Percentiles rank a stretch among this genome's conserved stretches.
These are phyloP conservation scores for Autographa pulchrina DNA, from an alignment of 2,888 invertebrate genomes.

Conservation along the genomic window DNA sequence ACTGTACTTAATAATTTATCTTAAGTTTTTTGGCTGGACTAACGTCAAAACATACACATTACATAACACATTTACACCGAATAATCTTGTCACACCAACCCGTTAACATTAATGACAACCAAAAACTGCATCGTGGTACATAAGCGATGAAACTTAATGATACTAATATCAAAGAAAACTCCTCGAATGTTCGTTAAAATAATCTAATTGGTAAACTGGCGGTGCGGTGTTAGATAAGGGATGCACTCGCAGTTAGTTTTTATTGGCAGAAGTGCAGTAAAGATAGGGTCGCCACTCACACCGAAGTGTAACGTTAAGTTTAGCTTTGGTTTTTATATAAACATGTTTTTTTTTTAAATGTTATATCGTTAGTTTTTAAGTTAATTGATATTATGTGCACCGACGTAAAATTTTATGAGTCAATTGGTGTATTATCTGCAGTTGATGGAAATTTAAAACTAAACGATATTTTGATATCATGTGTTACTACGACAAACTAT, in stretches of 20 bases:
- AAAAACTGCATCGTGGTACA: constrained; percentile 38
- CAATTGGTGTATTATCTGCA: no score
- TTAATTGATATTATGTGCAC: no score
- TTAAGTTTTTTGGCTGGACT: no score
- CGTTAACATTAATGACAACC: constrained; percentile 22
- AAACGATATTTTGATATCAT: no score
- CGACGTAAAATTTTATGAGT: no score
- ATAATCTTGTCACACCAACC: constrained; percentile 21
- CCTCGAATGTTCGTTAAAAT: constrained; percentile 54
- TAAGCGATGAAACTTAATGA: constrained; percentile 51
- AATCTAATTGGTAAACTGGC: constrained; percentile 56
- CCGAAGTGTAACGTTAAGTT: background rate
- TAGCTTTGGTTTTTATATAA: constrained; percentile 8
- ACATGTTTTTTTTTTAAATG: background rate
- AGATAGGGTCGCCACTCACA: constrained; percentile 52
- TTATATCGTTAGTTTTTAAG: background rate
- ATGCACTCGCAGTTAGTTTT: constrained; percentile 59
- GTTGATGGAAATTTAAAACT: no score
- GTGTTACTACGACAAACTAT: no score
- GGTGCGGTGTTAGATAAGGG: constrained; percentile 51
- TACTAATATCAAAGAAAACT: constrained; percentile 48
- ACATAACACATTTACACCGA: background rate
- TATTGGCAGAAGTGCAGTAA: constrained; percentile 56
- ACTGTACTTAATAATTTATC: no score
- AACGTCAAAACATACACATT: background rate